Evolutionary conservation across 2,797 vertebrate species (phyloP).

Genomic region (Tokudaia tokunoshimensis): DNA sequence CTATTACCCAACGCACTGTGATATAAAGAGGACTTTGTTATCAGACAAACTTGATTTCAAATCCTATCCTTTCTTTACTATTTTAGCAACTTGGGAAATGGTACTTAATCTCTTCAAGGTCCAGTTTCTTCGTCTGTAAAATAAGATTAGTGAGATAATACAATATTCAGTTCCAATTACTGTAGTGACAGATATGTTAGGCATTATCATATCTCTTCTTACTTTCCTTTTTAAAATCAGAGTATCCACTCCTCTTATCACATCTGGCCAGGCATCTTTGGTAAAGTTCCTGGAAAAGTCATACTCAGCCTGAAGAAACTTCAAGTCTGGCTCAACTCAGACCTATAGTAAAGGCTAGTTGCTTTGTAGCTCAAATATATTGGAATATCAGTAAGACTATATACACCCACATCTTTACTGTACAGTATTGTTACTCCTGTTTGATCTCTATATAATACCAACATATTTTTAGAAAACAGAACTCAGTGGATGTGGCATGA

Average conservation of each 20-base stretch:
- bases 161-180: slow-evolving; percentile 47
- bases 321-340: not conserved
- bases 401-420: not conserved
- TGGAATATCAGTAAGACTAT: not conserved
- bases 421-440: not conserved
- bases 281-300: not conserved
- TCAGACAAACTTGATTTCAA: slow-evolving; percentile 54
- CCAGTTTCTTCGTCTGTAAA: slow-evolving; percentile 43
- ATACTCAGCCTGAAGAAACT: not conserved
- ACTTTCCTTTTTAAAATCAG: slow-evolving; percentile 25
- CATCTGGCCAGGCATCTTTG: not conserved
- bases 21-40: slow-evolving; percentile 15
- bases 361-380: slow-evolving; percentile 30
- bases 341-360: not conserved
- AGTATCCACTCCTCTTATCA: not conserved
- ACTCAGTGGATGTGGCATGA: not conserved
- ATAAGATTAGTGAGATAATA: slow-evolving; percentile 51
- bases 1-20: rapidly evolving
- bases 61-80: slow-evolving; percentile 13
- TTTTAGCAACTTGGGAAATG: slow-evolving; percentile 51
- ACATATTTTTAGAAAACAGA: not conserved
- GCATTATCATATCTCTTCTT: not conserved
- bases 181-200: not conserved
- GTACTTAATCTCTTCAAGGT: slow-evolving; percentile 39
- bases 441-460: not conserved